A percentile compares a stretch with the other conserved stretches of the same genome.
phyloP scores from a whole-genome alignment of 2,888 invertebrate species.

The Aporophyla lueneburgensis region DNA sequence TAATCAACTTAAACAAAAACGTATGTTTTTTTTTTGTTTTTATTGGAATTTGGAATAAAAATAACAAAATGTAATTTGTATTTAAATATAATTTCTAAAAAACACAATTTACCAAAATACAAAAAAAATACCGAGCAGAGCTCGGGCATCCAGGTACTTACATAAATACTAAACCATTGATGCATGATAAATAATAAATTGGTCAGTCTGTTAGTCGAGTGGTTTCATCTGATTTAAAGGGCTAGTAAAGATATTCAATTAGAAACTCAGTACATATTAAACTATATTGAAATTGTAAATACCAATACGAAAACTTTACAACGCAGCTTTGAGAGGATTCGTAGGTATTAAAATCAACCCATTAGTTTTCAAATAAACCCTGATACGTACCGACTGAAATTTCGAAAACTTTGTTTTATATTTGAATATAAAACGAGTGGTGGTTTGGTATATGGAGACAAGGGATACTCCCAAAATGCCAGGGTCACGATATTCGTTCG shows the following conservation, averaged over 20 bases:
- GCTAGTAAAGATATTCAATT: constrained; percentile 22
- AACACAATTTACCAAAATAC: no score
- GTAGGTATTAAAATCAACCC: constrained; percentile 23
- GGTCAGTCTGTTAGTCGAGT: not conserved
- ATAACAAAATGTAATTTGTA: no score
- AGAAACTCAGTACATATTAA: constrained; percentile 3
- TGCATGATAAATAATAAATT: not conserved
- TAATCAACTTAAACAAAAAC: no score
- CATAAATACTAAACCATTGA: not conserved
- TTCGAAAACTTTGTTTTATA: constrained; percentile 11
- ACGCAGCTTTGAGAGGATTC: constrained; percentile 3
- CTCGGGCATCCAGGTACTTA: no score
- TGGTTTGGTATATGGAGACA: not conserved
- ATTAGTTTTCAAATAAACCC: constrained; percentile 43
- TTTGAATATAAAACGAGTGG: not conserved
- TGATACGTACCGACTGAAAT: constrained; percentile 28
- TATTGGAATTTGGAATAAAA: no score
- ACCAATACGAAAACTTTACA: constrained; percentile 39
- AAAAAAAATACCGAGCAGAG: no score
- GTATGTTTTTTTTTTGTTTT: no score
- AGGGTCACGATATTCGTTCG: no score
- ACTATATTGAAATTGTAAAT: constrained; percentile 35
- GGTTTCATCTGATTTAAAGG: constrained; percentile 3
- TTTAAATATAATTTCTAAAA: no score
- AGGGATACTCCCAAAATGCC: not conserved